Base-by-base conservation (phyloP, 2,888 invertebrate species). In the Liodrosophila aerea region DNA sequence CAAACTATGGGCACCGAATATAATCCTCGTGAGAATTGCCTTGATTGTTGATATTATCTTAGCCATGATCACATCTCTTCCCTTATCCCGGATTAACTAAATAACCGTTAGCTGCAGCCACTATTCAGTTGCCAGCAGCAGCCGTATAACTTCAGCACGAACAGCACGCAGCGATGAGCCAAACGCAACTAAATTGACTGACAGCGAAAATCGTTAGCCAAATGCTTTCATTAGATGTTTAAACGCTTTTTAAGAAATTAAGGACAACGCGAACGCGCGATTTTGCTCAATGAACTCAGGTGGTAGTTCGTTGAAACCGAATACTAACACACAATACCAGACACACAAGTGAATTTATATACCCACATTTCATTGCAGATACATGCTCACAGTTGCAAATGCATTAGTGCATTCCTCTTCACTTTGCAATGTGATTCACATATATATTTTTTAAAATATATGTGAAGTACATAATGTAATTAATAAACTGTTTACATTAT, bases 1-100 rank as follows among this genome's bases (percentile, higher is more conserved):
- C 49, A 97, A 92, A 13, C 96, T 96, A 85, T 97, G 97, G 4
- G 94, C 92, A 1, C 95, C 94, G 87, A 96, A 96, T 58, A 96
- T 95, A 43, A 96, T 86, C 8, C 96, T 91, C 0, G 96, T 96
- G 13, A 96, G 92, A 64, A 96, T 94, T 0, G 96, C 96, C 89
- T 96, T 96, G 51, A 95, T 92, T 0, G 95, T 95, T 0, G 95
- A 95, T 68, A 96, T 90, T 73, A 95, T 93, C 90, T 94, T 94
- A 65, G 94, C 94, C 95, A 96, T 95, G 65, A 73, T 76, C 77
- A 72, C 64, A 68, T 46, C 40, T 40, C 11, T 12, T 30, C 44
- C 31, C 5, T 22, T 5, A 22, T 2, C 22, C 22, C 22, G 3
- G 22, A 34, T 11, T 36, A 8, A 15, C 36, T 5, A 12, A 5